A percentile compares a stretch with the other conserved stretches of the same genome.
Conservation (phyloP, 2,888 invertebrate genomes). For the Lepidochitona cinerea region DNA sequence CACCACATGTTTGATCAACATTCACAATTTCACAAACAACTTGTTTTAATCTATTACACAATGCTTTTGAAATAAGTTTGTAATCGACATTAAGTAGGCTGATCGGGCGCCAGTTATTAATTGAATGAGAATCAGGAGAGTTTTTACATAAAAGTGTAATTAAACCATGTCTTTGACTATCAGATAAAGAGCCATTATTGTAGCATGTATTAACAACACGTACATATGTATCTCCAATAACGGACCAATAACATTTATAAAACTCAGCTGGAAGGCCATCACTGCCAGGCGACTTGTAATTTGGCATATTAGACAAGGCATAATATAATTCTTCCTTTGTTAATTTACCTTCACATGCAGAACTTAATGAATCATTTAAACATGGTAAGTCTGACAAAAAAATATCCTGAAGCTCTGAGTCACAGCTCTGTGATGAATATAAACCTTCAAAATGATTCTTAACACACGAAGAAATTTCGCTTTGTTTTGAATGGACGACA, state of each 20-base stretch:
- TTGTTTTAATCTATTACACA: conserved; percentile 27
- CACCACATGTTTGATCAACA: conserved; percentile 35
- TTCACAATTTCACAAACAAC: conserved; percentile 30
- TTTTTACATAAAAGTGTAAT: conserved; percentile 1
- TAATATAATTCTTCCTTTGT: neutral
- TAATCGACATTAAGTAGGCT: conserved; percentile 37
- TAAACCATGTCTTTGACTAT: neutral
- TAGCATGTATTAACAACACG: neutral
- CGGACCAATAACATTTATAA: neutral
- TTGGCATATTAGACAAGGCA: neutral
- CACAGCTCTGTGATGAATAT: neutral
- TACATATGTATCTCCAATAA: neutral
- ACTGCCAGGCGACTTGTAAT: neutral
- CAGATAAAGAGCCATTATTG: neutral
- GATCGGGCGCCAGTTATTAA: conserved; percentile 40
- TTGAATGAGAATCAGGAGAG: neutral
- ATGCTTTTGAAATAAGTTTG: conserved; percentile 37
- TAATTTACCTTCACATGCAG: neutral
- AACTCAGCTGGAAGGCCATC: neutral
- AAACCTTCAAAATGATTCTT: neutral
- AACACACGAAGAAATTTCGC: neutral
- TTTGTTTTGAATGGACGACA: neutral
- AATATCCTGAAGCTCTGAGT: neutral
- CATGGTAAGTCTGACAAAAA: neutral
- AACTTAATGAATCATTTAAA: neutral